Conservation (phyloP, 1,140 invertebrate species). For the Drosophila kanapiae region DNA sequence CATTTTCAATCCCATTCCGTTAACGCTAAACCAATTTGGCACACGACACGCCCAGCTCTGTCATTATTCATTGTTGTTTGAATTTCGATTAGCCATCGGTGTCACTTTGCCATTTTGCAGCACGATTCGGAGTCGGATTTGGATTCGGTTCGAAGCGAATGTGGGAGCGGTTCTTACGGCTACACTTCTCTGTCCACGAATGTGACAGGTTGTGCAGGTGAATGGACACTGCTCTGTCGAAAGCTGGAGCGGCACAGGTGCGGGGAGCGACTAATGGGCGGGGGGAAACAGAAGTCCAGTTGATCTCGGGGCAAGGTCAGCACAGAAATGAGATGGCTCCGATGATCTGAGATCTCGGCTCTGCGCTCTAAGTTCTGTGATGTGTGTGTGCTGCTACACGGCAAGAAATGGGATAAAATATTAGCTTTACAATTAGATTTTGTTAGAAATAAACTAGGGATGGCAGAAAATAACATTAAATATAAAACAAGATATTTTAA, state of each 20-base stretch:
- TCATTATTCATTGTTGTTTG: slow-evolving; percentile 66
- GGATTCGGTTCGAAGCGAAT: slow-evolving; percentile 15
- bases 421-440: not conserved
- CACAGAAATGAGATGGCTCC: slow-evolving; percentile 24
- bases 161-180: slow-evolving; percentile 44
- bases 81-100: slow-evolving; percentile 56
- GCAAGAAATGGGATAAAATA: not conserved
- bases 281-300: slow-evolving; percentile 36
- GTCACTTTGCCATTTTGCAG: slow-evolving; percentile 53
- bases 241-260: slow-evolving; percentile 5
- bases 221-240: slow-evolving; percentile 33
- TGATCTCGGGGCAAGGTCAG: slow-evolving; percentile 51
- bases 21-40: slow-evolving; percentile 60
- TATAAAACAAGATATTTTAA: too few species aligned
- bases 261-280: not conserved
- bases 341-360: slow-evolving; percentile 26
- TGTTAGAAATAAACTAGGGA: not conserved
- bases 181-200: slow-evolving; percentile 19
- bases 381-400: slow-evolving; percentile 11
- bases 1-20: slow-evolving; percentile 49
- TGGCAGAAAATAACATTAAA: too few species aligned
- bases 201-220: slow-evolving; percentile 64
- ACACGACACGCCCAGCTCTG: slow-evolving; percentile 57
- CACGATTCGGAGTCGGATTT: slow-evolving; percentile 18
- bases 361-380: not conserved